These are phyloP conservation scores for Cheilosia urbana DNA, from an alignment of 2,888 invertebrate species.

Conservation along the genomic window DNA sequence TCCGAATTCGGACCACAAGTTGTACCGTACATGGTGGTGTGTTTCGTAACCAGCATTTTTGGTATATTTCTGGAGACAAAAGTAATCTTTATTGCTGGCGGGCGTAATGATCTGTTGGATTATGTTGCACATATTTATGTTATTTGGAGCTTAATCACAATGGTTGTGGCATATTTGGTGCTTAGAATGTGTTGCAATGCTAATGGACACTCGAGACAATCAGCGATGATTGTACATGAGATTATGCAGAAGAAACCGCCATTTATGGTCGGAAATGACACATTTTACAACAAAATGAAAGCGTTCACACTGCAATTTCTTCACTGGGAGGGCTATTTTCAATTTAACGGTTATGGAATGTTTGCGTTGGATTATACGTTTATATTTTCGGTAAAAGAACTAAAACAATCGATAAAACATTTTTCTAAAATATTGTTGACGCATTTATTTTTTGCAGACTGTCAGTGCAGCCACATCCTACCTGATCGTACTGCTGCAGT, in stretches of 20 bases:
- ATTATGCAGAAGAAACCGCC: constrained; percentile 84
- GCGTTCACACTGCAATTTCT: constrained; percentile 83
- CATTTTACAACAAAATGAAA: constrained; percentile 84
- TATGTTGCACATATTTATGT: constrained; percentile 80
- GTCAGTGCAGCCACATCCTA: constrained; percentile 83
- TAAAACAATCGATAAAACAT: background rate
- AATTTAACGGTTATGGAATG: constrained; percentile 83
- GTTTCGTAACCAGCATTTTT: constrained; percentile 82
- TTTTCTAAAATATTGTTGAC: background rate
- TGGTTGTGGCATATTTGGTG: constrained; percentile 81
- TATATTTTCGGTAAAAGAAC: constrained; percentile 82
- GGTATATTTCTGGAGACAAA: constrained; percentile 83
- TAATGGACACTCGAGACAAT: constrained; percentile 81
- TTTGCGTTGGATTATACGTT: constrained; percentile 83
- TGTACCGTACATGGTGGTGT: constrained; percentile 82
- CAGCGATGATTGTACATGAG: constrained; percentile 83
- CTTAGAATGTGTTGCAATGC: constrained; percentile 81
- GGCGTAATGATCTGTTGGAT: constrained; percentile 79
- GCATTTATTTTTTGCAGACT: constrained; percentile 78
- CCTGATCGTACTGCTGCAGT: constrained; percentile 83
- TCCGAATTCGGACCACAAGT: constrained; percentile 81
- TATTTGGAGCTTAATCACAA: constrained; percentile 81
- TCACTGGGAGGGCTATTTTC: constrained; percentile 83
- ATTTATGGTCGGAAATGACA: constrained; percentile 83
- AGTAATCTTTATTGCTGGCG: constrained; percentile 81